Conservation (phyloP, 2,888 invertebrate species). For the Rutpela maculata region DNA sequence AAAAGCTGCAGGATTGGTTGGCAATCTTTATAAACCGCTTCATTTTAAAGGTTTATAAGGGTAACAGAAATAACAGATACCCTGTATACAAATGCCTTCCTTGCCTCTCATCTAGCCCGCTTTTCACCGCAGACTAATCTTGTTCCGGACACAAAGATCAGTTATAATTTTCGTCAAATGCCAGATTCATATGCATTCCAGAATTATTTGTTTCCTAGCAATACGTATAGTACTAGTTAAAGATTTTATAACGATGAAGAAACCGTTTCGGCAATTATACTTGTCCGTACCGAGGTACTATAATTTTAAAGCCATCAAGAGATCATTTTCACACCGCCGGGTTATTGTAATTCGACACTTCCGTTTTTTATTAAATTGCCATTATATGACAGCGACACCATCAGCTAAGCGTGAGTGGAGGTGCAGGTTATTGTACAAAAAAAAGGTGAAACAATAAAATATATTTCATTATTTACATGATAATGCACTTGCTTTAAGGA, state of each 20-base stretch:
- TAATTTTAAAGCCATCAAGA: constrained; percentile 73
- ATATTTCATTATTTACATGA: background rate
- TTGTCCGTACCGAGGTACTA: constrained; percentile 47
- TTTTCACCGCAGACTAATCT: too few species aligned
- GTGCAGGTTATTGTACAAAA: background rate
- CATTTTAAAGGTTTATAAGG: too few species aligned
- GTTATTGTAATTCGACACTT: constrained; percentile 72
- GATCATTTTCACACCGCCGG: constrained; percentile 72
- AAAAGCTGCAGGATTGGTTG: too few species aligned
- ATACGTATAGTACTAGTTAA: background rate
- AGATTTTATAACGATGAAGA: constrained; percentile 30
- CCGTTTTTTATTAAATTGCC: constrained; percentile 73
- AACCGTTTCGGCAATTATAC: constrained; percentile 51
- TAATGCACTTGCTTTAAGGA: background rate
- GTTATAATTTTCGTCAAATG: background rate
- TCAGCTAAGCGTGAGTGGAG: background rate
- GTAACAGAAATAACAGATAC: too few species aligned
- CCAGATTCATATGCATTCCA: background rate
- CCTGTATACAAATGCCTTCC: too few species aligned
- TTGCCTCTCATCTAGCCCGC: too few species aligned
- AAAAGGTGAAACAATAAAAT: background rate
- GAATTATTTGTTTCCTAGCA: background rate
- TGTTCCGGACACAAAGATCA: too few species aligned
- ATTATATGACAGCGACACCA: constrained; percentile 64
- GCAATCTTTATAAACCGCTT: too few species aligned